phyloP scores from a whole-genome alignment of 1,140 invertebrate genomes.

The Caenorhabditis briggsae region DNA sequence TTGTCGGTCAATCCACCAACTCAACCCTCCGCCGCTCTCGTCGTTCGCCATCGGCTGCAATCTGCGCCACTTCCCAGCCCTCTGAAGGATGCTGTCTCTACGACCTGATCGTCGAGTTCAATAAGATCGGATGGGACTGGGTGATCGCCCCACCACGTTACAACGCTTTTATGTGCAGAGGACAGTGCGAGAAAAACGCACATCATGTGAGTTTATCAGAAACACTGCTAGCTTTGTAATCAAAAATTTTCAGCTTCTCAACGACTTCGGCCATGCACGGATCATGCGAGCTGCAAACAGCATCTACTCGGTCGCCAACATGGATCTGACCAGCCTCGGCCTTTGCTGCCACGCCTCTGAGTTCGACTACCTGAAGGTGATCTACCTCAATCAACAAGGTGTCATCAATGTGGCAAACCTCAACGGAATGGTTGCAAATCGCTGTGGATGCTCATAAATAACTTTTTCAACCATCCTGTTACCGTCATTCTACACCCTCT shows the following conservation, averaged over 20 bases:
- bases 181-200: constrained; percentile 16
- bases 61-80: background rate
- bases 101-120: constrained; percentile 53
- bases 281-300: background rate
- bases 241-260: constrained; percentile 4
- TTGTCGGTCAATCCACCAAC: background rate
- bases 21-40: background rate
- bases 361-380: constrained; percentile 51
- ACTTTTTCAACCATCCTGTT: background rate
- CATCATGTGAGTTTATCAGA: background rate
- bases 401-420: constrained; percentile 19
- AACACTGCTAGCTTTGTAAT: no score
- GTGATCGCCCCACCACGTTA: constrained; percentile 50
- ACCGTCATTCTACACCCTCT: background rate
- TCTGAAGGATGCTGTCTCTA: constrained; percentile 56
- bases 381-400: constrained; percentile 10
- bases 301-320: background rate
- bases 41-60: background rate
- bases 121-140: constrained; percentile 57
- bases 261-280: constrained; percentile 19
- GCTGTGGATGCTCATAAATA: constrained; percentile 49
- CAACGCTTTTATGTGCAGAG: constrained; percentile 59
- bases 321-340: background rate
- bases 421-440: constrained; percentile 53
- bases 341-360: constrained; percentile 54